Evolutionary conservation across 2,113 vertebrate genomes (phyloP).

Genomic region (Ciconia maguari): DNA sequence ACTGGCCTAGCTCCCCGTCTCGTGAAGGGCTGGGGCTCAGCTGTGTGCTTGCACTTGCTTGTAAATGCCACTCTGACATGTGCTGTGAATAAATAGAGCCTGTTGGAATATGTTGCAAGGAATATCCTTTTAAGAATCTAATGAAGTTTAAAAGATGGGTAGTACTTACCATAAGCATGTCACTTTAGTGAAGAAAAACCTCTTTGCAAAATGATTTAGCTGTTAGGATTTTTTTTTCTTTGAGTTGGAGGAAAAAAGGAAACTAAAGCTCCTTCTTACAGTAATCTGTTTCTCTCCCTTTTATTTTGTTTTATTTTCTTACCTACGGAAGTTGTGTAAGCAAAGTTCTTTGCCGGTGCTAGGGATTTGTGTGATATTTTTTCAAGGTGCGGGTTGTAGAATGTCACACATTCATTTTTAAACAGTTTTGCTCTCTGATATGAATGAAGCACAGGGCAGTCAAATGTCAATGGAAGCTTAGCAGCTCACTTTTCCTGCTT

Average conservation of each 20-base stretch:
- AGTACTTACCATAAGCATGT: neutral
- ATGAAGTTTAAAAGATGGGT: neutral
- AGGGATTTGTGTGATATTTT: conserved; percentile 62
- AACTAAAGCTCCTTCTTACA: conserved; percentile 17
- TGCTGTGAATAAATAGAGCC: conserved; percentile 6
- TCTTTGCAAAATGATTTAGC: conserved; percentile 33
- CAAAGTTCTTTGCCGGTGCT: conserved; percentile 24
- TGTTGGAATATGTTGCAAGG: neutral
- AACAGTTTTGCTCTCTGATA: conserved; percentile 66
- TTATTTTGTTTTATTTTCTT: conserved; percentile 65
- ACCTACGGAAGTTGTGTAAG: conserved; percentile 23
- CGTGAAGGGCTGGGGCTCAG: neutral
- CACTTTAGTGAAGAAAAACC: conserved; percentile 3
- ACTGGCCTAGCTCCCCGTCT: neutral
- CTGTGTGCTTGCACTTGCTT: neutral
- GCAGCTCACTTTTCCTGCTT: conserved; percentile 34
- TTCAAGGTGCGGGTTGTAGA: conserved; percentile 68
- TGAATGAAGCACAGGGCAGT: conserved; percentile 65
- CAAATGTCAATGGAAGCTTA: conserved; percentile 69
- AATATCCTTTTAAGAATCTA: neutral
- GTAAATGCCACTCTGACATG: neutral
- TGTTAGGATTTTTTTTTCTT: neutral
- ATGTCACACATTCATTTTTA: conserved; percentile 80
- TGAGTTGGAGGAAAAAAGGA: conserved; percentile 7
- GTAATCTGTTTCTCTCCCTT: conserved; percentile 49